Evolutionary conservation across 2,113 vertebrate genomes (phyloP).

Genomic region (Sylvia atricapilla): DNA sequence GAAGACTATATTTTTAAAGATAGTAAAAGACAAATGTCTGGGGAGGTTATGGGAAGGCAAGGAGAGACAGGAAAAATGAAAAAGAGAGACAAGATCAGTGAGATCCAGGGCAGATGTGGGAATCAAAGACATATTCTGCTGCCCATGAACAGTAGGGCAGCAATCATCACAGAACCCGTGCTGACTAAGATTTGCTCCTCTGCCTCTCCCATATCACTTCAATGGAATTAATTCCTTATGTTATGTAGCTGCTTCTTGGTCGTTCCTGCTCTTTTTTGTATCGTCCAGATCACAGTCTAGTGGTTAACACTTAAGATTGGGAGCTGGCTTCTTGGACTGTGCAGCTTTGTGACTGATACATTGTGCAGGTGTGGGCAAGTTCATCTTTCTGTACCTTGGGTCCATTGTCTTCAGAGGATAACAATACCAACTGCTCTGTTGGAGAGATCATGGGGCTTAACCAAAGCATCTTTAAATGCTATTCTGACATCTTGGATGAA

Average conservation of each 20-base stretch:
- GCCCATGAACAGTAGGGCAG: not conserved
- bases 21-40: not conserved
- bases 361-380: not conserved
- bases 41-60: not conserved
- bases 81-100: not conserved
- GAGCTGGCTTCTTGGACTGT: not conserved
- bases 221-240: not conserved
- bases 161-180: not conserved
- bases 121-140: not conserved
- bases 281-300: slow-evolving; percentile 2
- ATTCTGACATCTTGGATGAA: not conserved
- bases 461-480: not conserved
- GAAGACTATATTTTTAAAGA: not conserved
- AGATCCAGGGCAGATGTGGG: not conserved
- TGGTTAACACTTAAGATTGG: not conserved
- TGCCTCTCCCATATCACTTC: not conserved
- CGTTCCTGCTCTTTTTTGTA: not conserved
- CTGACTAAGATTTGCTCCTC: not conserved
- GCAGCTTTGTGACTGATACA: not conserved
- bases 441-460: not conserved
- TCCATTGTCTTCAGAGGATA: not conserved
- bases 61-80: not conserved
- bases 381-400: not conserved
- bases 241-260: not conserved
- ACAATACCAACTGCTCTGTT: not conserved